Percentiles rank a stretch among this genome's conserved stretches.
These are phyloP conservation scores for Epizoanthus rinbou DNA, from an alignment of 92 coral and sea anemone genomes.

Conservation along the genomic window DNA sequence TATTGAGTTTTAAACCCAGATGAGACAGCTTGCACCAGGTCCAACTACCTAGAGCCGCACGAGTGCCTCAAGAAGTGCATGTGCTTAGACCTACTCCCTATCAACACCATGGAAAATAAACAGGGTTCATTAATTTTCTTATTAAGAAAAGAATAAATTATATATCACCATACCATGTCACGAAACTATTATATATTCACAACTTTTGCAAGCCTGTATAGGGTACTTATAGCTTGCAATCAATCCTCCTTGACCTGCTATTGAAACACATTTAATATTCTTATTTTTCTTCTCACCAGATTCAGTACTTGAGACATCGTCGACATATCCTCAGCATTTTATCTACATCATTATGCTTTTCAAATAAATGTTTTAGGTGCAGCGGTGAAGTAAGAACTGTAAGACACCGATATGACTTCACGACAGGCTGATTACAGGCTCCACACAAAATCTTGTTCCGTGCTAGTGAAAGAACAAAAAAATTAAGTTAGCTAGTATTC, in stretches of 20 bases:
- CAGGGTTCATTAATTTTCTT: too few relatives aligned
- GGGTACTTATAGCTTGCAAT: background rate
- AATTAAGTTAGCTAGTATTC: background rate
- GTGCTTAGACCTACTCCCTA: too few relatives aligned
- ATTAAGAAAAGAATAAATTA: too few relatives aligned
- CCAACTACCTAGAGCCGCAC: too few relatives aligned
- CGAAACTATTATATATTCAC: background rate
- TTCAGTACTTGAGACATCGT: constrained; percentile 60
- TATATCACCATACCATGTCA: too few relatives aligned
- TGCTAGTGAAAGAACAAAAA: constrained; percentile 33
- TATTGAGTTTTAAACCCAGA: too few relatives aligned
- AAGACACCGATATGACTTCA: constrained; percentile 81
- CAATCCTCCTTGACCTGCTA: background rate
- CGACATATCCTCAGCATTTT: constrained; percentile 81
- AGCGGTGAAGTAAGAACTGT: constrained; percentile 59
- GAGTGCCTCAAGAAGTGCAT: too few relatives aligned
- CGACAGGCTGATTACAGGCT: constrained; percentile 74
- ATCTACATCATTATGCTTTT: constrained; percentile 49
- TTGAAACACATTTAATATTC: background rate
- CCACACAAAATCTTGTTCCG: constrained; percentile 77
- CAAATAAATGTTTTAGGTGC: constrained; percentile 78
- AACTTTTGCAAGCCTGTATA: background rate
- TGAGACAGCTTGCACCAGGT: too few relatives aligned
- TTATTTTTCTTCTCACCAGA: constrained; percentile 4
- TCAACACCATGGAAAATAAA: too few relatives aligned